Conservation (phyloP, 2,888 invertebrate species). For the Escarpia spicata region DNA sequence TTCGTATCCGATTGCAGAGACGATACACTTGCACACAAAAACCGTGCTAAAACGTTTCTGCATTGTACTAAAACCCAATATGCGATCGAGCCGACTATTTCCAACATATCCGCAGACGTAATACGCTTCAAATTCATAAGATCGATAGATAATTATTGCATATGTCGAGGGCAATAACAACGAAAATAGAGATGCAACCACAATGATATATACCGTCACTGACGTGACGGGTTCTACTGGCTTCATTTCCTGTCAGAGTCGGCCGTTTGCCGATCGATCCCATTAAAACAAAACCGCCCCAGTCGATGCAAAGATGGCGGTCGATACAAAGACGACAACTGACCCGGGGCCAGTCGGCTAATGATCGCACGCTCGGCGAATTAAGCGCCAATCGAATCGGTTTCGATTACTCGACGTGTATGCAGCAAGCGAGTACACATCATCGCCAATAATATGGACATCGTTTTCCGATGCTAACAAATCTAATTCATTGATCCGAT, state of each 20-base stretch:
- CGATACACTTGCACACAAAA: background rate
- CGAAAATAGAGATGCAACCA: background rate
- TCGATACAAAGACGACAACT: constrained; percentile 1
- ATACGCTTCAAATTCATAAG: background rate
- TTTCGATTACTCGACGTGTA: background rate
- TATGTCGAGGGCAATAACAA: background rate
- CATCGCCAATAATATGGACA: background rate
- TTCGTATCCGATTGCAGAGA: background rate
- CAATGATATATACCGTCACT: background rate
- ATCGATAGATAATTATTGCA: background rate
- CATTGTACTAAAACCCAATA: background rate
- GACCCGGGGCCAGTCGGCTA: background rate
- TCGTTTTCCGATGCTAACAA: background rate
- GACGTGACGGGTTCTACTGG: background rate
- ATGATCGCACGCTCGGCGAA: background rate
- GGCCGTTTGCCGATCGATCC: background rate
- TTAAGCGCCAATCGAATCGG: constrained; percentile 10
- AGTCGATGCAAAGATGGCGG: background rate
- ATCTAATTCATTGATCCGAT: background rate
- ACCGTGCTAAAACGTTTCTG: background rate
- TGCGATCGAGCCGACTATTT: background rate
- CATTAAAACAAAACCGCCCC: background rate
- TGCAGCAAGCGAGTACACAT: background rate
- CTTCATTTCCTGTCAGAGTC: background rate
- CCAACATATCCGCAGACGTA: background rate